These are phyloP conservation scores for Stictocephala bisonia DNA, from an alignment of 2,888 invertebrate genomes.

Conservation along the genomic window DNA sequence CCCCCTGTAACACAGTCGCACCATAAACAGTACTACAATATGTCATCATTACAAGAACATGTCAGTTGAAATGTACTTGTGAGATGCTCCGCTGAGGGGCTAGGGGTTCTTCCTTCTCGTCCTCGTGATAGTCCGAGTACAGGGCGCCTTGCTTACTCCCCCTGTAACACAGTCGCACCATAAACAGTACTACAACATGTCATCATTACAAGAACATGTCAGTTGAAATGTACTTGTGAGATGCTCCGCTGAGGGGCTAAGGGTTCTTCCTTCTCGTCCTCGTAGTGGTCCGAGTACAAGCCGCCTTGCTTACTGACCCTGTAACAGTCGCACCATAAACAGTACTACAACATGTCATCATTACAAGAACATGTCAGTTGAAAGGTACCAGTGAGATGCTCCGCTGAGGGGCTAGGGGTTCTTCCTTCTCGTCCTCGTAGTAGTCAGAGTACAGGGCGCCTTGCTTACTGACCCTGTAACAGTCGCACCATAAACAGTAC, in stretches of 20 bases:
- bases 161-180: no score
- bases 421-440: slow-evolving; percentile 60
- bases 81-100: slow-evolving; percentile 61
- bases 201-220: no score
- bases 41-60: no score
- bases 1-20: background rate
- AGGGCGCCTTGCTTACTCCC: background rate
- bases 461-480: background rate
- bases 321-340: no score
- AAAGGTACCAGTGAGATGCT: slow-evolving; percentile 62
- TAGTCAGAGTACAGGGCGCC: slow-evolving; percentile 59
- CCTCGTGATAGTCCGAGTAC: slow-evolving; percentile 61
- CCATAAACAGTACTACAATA: no score
- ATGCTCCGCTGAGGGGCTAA: slow-evolving; percentile 60
- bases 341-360: no score
- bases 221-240: no score
- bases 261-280: slow-evolving; percentile 58
- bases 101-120: slow-evolving; percentile 58
- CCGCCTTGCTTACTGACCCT: background rate
- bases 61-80: no score
- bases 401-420: slow-evolving; percentile 58
- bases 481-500: no score
- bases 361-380: no score
- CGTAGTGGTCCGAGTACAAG: slow-evolving; percentile 61
- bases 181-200: no score